phyloP scores from a whole-genome alignment of 2,113 vertebrate species.

The Megaceryle torquata region DNA sequence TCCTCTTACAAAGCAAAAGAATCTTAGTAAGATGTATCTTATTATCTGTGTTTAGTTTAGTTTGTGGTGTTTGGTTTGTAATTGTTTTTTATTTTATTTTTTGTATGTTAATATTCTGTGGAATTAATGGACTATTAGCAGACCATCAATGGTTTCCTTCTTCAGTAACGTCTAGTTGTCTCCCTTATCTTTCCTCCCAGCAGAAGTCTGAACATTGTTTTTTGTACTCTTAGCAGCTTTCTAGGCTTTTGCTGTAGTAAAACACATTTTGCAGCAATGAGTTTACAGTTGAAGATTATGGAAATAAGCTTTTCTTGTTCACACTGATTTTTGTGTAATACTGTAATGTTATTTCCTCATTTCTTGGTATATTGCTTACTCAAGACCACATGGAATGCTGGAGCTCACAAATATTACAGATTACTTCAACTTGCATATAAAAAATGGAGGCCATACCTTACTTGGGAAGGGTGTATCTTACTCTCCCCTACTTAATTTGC shows the following conservation, averaged over 20 bases:
- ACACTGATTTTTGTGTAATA: not conserved
- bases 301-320: not conserved
- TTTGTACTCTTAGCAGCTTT: not conserved
- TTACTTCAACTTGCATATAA: not conserved
- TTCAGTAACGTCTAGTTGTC: not conserved
- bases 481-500: not conserved
- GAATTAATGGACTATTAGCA: not conserved
- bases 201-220: not conserved
- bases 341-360: not conserved
- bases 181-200: not conserved
- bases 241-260: not conserved
- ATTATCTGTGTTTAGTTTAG: no score
- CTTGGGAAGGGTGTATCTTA: not conserved
- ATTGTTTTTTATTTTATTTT: not conserved
- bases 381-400: not conserved
- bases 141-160: not conserved
- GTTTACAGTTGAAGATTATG: not conserved
- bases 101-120: not conserved
- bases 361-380: not conserved
- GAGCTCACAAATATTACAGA: not conserved
- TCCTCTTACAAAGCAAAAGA: no score
- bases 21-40: no score
- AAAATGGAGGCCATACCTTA: not conserved
- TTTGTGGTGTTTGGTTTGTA: no score
- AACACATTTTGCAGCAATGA: not conserved